Evolutionary conservation across 2,113 vertebrate genomes (phyloP), one percentile per base, ranked within the genome.

Genomic region (Mola mola): DNA sequence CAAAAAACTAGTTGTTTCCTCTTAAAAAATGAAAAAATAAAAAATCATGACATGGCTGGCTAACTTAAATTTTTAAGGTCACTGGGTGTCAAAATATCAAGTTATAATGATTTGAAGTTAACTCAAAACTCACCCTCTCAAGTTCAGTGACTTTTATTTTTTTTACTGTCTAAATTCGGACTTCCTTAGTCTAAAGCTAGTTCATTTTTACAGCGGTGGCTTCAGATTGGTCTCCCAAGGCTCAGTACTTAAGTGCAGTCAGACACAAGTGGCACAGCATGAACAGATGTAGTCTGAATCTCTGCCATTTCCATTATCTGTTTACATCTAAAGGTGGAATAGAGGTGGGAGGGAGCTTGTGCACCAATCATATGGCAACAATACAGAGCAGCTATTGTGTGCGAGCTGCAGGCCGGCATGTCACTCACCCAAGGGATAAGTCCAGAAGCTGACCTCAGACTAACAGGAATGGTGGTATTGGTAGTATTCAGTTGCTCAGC

Each of bases 401-500:
- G 52, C 17, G 70, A 58, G 67, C 49, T 44, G 58, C 84, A 80
- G 72, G 63, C 76, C 56, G 62, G 17, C 15, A 0, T 19, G 9
- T 82, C 83, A 69, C 58, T 88, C 84, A 78, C 6, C 62, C 12
- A 47, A 1, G 24, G 61, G 75, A 80, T 78, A 82, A 85, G 79
- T 74, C 68, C 67, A 64, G 79, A 57, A 19, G 59, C 63, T 84
- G 74, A 84, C 86, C 82, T 89, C 81, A 82, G 76, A 78, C 75
- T 36, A 55, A 50, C 50, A 67, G 80, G 84, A 81, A 87, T 78
- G 84, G 75, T 46, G 81, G 74, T 85, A 79, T 68, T 83, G 83
- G 63, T 79, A 72, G 75, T 69, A 78, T 88, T 88, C 90, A 92
- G 84, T 89, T 91, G 90, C 78, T 82, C 43, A 8, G 19, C 43